phyloP scores from a whole-genome alignment of 2,113 vertebrate species.

The Sturnira hondurensis region DNA sequence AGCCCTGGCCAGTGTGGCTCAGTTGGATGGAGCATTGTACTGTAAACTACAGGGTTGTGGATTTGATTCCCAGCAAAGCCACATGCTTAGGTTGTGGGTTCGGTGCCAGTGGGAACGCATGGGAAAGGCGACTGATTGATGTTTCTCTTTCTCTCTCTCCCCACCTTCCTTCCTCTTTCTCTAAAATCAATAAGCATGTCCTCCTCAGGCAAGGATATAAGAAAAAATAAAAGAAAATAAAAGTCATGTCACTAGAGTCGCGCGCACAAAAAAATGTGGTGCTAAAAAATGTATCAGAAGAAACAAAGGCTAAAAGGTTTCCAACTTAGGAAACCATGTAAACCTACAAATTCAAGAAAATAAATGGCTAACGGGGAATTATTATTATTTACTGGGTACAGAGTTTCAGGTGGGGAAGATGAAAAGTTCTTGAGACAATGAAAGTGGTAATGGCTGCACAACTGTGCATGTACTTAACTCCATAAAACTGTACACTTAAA shows the following conservation, averaged over 20 bases:
- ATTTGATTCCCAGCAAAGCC: too few relatives aligned
- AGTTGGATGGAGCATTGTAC: too few relatives aligned
- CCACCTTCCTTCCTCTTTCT: too few relatives aligned
- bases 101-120: too few relatives aligned
- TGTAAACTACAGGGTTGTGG: too few relatives aligned
- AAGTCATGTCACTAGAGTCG: not conserved
- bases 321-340: not conserved
- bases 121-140: too few relatives aligned
- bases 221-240: too few relatives aligned
- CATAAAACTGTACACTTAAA: not conserved
- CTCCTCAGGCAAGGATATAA: too few relatives aligned
- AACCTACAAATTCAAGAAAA: not conserved
- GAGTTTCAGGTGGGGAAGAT: not conserved
- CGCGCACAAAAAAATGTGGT: not conserved
- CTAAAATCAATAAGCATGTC: too few relatives aligned
- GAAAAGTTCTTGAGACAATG: not conserved
- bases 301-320: not conserved
- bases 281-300: not conserved
- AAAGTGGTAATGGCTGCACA: not conserved
- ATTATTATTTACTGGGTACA: not conserved
- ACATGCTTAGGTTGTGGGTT: too few relatives aligned
- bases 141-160: too few relatives aligned
- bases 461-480: not conserved
- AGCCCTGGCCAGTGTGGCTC: not conserved
- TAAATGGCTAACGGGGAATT: not conserved